These are phyloP conservation scores for Pteronura brasiliensis DNA, from an alignment of 2,113 vertebrate genomes.

Conservation along the genomic window DNA sequence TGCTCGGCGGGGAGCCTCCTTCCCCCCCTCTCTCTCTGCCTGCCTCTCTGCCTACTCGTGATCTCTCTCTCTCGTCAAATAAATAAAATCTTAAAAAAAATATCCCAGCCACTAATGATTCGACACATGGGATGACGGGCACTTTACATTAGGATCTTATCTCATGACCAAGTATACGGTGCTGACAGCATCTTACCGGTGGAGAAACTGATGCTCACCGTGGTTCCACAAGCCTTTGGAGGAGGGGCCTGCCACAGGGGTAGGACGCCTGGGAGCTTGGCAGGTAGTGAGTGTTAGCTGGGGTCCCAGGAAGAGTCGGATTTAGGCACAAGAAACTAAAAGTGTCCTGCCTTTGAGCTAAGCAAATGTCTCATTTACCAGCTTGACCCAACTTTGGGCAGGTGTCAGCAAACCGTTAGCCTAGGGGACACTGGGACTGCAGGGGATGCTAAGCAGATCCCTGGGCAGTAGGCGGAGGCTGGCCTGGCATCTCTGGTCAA, in stretches of 20 bases:
- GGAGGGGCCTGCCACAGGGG: neutral
- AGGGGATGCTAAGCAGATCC: neutral
- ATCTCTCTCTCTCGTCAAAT: too few relatives aligned
- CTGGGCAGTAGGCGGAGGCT: neutral
- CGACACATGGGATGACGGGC: neutral
- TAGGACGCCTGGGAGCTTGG: neutral
- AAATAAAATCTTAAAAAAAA: too few relatives aligned
- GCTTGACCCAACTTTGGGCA: neutral
- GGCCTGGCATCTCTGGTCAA: neutral
- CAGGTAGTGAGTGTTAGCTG: neutral
- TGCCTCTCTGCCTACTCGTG: too few relatives aligned
- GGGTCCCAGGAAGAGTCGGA: neutral
- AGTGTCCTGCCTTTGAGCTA: neutral
- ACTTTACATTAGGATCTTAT: neutral
- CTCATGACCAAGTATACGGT: neutral
- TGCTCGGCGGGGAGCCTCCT: too few relatives aligned
- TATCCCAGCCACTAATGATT: neutral
- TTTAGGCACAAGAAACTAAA: neutral
- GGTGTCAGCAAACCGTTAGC: neutral
- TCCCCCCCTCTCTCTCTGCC: too few relatives aligned
- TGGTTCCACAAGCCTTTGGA: neutral
- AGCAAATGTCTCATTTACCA: neutral
- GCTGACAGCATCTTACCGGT: neutral
- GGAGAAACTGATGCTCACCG: neutral
- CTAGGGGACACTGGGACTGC: accelerated